These are phyloP conservation scores for Mesorhabditis sp. DNA, from an alignment of 2,888 invertebrate genomes.

Conservation along the genomic window DNA sequence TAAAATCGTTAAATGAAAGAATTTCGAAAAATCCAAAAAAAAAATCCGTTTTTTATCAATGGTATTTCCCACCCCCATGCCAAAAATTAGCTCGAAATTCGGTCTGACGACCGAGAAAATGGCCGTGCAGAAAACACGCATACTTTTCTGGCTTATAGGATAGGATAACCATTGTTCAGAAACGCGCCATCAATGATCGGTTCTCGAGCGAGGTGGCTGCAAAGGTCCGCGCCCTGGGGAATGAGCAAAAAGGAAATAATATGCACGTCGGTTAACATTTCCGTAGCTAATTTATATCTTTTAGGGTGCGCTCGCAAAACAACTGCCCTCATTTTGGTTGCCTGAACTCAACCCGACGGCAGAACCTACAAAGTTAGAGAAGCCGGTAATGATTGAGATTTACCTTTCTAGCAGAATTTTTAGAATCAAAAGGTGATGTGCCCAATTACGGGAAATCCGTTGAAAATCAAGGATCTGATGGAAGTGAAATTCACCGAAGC, in stretches of 20 bases:
- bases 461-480: slow-evolving; percentile 87
- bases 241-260: slow-evolving; percentile 6
- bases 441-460: slow-evolving; percentile 77
- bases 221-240: slow-evolving; percentile 14
- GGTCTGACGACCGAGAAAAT: no score
- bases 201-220: slow-evolving; percentile 10
- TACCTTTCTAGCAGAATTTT: background rate
- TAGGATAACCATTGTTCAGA: no score
- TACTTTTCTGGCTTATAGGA: no score
- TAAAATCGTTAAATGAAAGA: no score
- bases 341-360: slow-evolving; percentile 87
- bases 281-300: background rate
- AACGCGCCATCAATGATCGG: background rate
- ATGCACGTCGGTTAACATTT: background rate
- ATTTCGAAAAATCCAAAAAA: no score
- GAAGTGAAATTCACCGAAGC: slow-evolving; percentile 86
- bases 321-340: slow-evolving; percentile 62
- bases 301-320: slow-evolving; percentile 64
- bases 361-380: slow-evolving; percentile 70
- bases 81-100: no score
- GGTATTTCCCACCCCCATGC: no score
- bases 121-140: no score
- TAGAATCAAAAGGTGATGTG: slow-evolving; percentile 74
- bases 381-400: slow-evolving; percentile 67
- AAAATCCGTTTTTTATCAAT: no score